Percentiles rank a stretch among this genome's conserved stretches.
These are phyloP conservation scores for Callosobruchus maculatus DNA, from an alignment of 2,888 invertebrate species.

Conservation along the genomic window DNA sequence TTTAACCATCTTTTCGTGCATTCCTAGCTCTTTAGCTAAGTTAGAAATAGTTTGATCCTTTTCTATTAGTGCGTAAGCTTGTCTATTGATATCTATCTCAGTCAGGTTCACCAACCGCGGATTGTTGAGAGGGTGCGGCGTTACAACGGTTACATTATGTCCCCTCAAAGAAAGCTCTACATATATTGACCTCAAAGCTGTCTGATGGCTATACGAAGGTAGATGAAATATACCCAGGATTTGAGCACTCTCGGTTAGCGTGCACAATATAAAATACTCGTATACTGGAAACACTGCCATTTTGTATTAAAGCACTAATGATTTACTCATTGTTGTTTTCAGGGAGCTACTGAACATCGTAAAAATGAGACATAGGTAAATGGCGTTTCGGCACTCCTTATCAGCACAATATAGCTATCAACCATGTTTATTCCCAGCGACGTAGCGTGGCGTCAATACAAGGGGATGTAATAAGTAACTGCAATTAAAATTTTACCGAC, in stretches of 20 bases:
- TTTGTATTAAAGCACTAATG: too few relatives aligned
- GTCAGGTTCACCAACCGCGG: conserved; percentile 33
- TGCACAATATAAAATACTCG: background rate
- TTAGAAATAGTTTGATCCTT: background rate
- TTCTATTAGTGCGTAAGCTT: too few relatives aligned
- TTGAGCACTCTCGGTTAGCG: conserved; percentile 10
- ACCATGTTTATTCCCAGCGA: too few relatives aligned
- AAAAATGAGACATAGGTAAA: too few relatives aligned
- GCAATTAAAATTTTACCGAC: too few relatives aligned
- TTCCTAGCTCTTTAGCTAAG: conserved; percentile 19
- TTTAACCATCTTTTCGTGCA: conserved; percentile 27
- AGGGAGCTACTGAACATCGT: too few relatives aligned
- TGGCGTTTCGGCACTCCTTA: too few relatives aligned
- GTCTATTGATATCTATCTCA: conserved; percentile 35
- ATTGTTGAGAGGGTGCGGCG: conserved; percentile 36
- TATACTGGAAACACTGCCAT: background rate
- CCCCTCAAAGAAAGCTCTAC: conserved; percentile 31
- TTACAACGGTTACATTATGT: conserved; percentile 36
- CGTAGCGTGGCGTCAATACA: too few relatives aligned
- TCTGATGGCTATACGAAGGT: conserved; percentile 32
- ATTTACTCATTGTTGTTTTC: too few relatives aligned
- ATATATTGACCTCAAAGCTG: conserved; percentile 31
- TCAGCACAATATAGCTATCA: too few relatives aligned
- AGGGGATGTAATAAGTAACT: too few relatives aligned
- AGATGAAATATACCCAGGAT: conserved; percentile 27